phyloP scores from a whole-genome alignment of 2,113 vertebrate genomes.

The Mugil cephalus region DNA sequence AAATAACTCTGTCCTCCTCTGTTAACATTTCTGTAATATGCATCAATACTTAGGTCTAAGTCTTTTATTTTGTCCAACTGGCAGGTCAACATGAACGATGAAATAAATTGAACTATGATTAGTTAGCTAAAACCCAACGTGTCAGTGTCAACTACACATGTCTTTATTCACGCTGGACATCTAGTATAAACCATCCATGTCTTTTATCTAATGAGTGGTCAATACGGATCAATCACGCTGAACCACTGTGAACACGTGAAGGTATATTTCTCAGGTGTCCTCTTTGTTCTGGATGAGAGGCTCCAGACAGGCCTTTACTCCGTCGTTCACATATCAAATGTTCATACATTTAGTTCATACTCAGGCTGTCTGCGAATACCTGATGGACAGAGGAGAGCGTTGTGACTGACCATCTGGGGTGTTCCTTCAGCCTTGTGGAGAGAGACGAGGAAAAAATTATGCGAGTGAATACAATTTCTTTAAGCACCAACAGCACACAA shows the following conservation, averaged over 20 bases:
- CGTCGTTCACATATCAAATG: neutral
- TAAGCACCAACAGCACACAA: neutral
- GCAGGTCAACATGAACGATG: too few species aligned
- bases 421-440: slow-evolving; percentile 81
- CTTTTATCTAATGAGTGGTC: neutral
- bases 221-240: neutral
- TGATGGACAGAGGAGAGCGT: slow-evolving; percentile 79
- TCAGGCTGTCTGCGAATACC: slow-evolving; percentile 49
- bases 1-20: too few species aligned
- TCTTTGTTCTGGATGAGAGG: neutral
- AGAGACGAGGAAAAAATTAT: neutral
- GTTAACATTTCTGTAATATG: too few species aligned
- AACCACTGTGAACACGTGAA: neutral
- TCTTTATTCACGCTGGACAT: too few species aligned
- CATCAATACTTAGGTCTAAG: too few species aligned
- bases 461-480: neutral
- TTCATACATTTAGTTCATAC: too few species aligned
- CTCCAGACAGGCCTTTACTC: neutral
- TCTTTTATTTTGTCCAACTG: too few species aligned
- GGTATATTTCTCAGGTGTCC: neutral
- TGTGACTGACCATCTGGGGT: slow-evolving; percentile 75
- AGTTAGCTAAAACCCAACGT: fast-evolving
- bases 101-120: neutral
- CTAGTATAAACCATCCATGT: too few species aligned
- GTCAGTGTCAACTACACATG: too few species aligned